Evolutionary conservation across 2,113 vertebrate species (phyloP), one percentile per base, ranked within the genome.

Genomic region (Dermatemys mawii): DNA sequence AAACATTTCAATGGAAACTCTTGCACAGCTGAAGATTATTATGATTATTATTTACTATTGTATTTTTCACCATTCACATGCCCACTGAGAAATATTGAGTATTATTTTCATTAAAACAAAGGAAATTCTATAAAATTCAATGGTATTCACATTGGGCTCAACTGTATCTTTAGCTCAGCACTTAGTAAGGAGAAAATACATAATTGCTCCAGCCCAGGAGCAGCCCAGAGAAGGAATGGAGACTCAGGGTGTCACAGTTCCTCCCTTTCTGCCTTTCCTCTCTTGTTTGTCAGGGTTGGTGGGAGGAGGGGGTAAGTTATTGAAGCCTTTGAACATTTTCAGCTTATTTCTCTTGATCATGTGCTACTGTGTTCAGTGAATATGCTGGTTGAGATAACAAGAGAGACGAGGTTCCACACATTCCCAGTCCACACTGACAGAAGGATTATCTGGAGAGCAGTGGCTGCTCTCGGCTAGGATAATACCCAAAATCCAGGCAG

Each of bases 1-100:
- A 55, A 88, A 29, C 7, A 50, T 1, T 19, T 10, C 48, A 88
- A 78, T 8, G 22, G 4, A 24, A 27, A 4, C 3, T 1, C 82
- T 27, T 21, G 8, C 8, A 60, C 57, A 38, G 48, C 17, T 2
- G 4, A 0, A 51, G 4, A 16, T 12, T 7, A 19, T 1, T 38
- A 50, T 48, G 24, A n/a, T 70, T 2, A 90, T 7, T 21, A 87
- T 2, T 0, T 16, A 67, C 0, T 79, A 60, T 35, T 57, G n/a
- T 29, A 84, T 13, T 50, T 63, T 44, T 12, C 44, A 1, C 2
- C 5, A 3, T 10, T 41, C 41, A 75, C 7, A 5, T 5, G 49
- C 3, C 51, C 4, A 24, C 2, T 3, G 1, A 2, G 13, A 83
- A 49, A 38, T 50, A 26, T n/a, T 19, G 22, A 63, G 7, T n/a